These are phyloP conservation scores for Synergus umbraculus DNA, from an alignment of 2,888 invertebrate species.

Conservation along the genomic window DNA sequence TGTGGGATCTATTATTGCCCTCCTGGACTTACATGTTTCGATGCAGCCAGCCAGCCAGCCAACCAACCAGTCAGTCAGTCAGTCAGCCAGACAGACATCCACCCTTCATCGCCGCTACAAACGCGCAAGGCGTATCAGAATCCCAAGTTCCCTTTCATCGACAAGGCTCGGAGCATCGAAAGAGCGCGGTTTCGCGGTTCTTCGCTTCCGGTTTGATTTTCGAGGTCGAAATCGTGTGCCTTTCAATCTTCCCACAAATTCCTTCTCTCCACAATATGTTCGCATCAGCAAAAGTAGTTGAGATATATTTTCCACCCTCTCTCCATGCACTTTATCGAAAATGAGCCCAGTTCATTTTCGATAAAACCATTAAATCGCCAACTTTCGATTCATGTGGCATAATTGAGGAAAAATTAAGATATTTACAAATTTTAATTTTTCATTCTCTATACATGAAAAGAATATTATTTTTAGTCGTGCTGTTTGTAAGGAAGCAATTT, in stretches of 20 bases:
- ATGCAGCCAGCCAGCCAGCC: constrained; percentile 60
- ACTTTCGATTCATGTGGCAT: too few relatives aligned
- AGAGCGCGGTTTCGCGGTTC: constrained; percentile 61
- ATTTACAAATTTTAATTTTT: too few relatives aligned
- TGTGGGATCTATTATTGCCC: constrained; percentile 75
- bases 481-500: not conserved
- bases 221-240: constrained; percentile 46
- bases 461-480: not conserved
- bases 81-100: constrained; percentile 51
- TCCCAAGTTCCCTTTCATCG: constrained; percentile 56
- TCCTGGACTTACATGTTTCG: constrained; percentile 72
- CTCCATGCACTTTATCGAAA: not conserved
- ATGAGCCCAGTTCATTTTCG: constrained; percentile 10
- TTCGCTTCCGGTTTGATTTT: constrained; percentile 57
- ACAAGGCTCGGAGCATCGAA: constrained; percentile 50
- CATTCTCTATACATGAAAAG: too few relatives aligned
- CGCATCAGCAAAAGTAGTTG: constrained; percentile 18
- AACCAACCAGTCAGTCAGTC: constrained; percentile 47
- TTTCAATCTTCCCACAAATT: constrained; percentile 38
- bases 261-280: constrained; percentile 43
- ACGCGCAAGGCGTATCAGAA: constrained; percentile 50
- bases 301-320: not conserved
- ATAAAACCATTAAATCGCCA: too few relatives aligned
- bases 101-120: constrained; percentile 54
- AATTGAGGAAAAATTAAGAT: too few relatives aligned